Evolutionary conservation across 2,113 vertebrate species (phyloP), one percentile per base, ranked within the genome.

Genomic region (Mystacornis crossleyi): DNA sequence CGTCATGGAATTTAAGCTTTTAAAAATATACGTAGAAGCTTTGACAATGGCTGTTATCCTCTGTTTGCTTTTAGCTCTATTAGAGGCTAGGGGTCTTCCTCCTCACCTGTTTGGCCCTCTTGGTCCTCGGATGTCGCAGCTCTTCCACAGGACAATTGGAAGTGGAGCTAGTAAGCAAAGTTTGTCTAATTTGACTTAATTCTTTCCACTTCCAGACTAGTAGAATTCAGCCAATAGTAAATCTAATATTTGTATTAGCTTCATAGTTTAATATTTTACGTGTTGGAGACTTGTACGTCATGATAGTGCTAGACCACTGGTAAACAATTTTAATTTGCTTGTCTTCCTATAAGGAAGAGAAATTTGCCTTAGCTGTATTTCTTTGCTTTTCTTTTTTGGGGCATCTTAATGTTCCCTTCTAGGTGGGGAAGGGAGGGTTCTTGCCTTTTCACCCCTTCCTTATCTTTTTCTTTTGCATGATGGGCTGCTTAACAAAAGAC

Each of bases 121-220:
- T 93, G 99, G 99, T 96, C 99, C 99, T 96, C 99, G 99, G 83
- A 99, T 99, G 99, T 99, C 99, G 66, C 99, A 99, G 82, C 99
- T 99, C 95, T 99, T 99, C 98, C 99, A 99, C 98, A 99, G 99
- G 98, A 99, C 99, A 98, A 99, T 99, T 97, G 99, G 99, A 98
- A 99, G 99, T 86, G 99, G 99, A 98, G 99, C 99, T 97, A 99
- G 99, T 99, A 98, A 99, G 99, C 98, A 93, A 95, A 97, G 86
- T 97, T 96, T 96, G 96, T 96, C 95, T 96, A 95, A 96, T 95
- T 95, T 96, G 90, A 96, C 93, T 95, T 95, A 81, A 87, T 95
- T 96, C 79, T 95, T 96, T 97, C 93, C 93, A 91, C 89, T 96
- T 96, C 89, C 93, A 92, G 88, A 91, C 67, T 86, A 81, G 93